phyloP scores from a whole-genome alignment of 2,113 vertebrate genomes.

The Poeciliopsis retropinna region DNA sequence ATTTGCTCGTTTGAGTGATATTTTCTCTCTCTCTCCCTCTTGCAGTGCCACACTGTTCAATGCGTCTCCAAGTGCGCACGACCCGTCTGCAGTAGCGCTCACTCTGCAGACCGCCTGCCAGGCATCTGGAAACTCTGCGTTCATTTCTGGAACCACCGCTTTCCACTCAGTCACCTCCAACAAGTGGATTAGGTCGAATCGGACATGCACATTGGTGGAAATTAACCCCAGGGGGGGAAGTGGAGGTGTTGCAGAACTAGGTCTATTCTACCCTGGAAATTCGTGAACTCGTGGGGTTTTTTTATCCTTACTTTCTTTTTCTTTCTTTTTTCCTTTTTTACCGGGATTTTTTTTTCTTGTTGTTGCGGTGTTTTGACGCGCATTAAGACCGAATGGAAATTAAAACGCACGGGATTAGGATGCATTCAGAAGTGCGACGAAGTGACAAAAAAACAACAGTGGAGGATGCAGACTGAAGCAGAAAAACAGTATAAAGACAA shows the following conservation, averaged over 20 bases:
- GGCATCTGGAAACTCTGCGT: slow-evolving; percentile 51
- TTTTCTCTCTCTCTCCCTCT: neutral
- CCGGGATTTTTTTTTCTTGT: slow-evolving; percentile 26
- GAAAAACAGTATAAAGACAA: slow-evolving; percentile 26
- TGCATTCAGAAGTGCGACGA: slow-evolving; percentile 18
- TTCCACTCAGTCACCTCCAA: slow-evolving; percentile 55
- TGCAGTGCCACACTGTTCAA: slow-evolving; percentile 42
- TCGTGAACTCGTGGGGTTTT: neutral
- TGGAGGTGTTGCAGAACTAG: slow-evolving; percentile 19
- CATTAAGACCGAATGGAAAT: slow-evolving; percentile 54
- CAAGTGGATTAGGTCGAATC: slow-evolving; percentile 61
- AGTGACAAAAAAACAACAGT: slow-evolving; percentile 30
- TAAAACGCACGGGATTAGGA: slow-evolving; percentile 35
- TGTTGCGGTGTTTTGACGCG: slow-evolving; percentile 33
- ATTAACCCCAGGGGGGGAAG: neutral
- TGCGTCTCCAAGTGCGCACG: slow-evolving; percentile 74
- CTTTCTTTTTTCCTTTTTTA: slow-evolving; percentile 12
- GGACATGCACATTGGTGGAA: slow-evolving; percentile 10
- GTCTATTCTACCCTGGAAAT: slow-evolving; percentile 40
- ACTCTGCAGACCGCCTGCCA: slow-evolving; percentile 60
- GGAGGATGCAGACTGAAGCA: slow-evolving; percentile 33
- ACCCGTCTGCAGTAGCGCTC: slow-evolving; percentile 65
- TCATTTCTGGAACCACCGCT: slow-evolving; percentile 48
- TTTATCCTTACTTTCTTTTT: no score
- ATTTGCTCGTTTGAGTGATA: slow-evolving; percentile 8